Evolutionary conservation across 2,113 vertebrate species (phyloP).

Genomic region (Rhinogobius similis): DNA sequence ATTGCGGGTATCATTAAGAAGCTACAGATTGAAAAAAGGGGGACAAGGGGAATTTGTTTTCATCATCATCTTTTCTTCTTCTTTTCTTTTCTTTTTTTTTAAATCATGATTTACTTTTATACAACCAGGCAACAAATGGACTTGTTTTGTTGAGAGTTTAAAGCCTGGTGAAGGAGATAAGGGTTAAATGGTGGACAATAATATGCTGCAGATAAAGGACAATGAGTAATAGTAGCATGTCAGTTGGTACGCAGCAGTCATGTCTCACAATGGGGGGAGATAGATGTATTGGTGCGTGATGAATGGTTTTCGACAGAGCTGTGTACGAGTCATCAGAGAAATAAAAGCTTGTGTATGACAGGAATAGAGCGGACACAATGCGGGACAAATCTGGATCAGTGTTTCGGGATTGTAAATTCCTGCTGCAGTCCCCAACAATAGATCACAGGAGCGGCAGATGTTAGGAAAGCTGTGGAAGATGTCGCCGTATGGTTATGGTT

Average conservation of each 20-base stretch:
- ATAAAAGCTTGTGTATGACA: constrained; percentile 14
- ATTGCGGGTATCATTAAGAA: background rate
- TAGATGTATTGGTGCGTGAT: constrained; percentile 5
- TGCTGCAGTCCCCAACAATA: constrained; percentile 29
- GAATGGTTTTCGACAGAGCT: constrained; percentile 22
- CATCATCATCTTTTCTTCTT: too few species aligned
- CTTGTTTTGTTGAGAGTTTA: constrained; percentile 33
- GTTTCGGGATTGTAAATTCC: constrained; percentile 16
- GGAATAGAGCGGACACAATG: background rate
- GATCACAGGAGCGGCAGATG: constrained; percentile 50
- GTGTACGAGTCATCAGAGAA: constrained; percentile 12
- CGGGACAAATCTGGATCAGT: constrained; percentile 8
- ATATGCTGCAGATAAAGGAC: constrained; percentile 3
- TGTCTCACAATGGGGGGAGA: background rate
- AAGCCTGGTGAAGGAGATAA: constrained; percentile 45
- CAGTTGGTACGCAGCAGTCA: background rate
- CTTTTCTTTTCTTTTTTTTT: too few species aligned
- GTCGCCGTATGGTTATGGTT: constrained; percentile 34
- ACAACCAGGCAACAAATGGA: constrained; percentile 44
- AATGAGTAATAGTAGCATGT: constrained; percentile 28
- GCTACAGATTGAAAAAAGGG: too few species aligned
- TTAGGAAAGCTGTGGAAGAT: constrained; percentile 40
- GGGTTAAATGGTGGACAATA: constrained; percentile 60
- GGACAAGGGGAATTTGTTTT: too few species aligned
- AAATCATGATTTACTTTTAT: constrained; percentile 31